These are phyloP conservation scores for Falco berigora DNA, from an alignment of 2,797 vertebrate species.

Conservation along the genomic window DNA sequence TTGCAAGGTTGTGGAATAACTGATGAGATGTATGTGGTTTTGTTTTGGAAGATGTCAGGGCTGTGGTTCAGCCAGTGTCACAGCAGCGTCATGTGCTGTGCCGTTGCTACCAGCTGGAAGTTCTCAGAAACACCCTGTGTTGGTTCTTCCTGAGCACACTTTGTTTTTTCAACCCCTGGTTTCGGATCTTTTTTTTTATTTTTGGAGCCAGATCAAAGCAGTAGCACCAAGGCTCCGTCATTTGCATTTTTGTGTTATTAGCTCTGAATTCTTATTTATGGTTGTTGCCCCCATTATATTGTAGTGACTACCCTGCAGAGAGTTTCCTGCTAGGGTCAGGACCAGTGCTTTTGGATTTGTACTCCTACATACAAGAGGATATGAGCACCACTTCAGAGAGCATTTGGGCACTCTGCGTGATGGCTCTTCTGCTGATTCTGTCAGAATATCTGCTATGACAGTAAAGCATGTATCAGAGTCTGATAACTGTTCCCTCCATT, in stretches of 20 bases:
- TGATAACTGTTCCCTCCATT: not conserved
- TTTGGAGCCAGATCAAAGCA: not conserved
- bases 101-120: conserved; percentile 28
- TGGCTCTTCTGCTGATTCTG: not conserved
- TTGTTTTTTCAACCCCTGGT: not conserved
- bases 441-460: not conserved
- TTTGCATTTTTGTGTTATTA: not conserved
- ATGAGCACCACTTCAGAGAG: not conserved
- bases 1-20: not conserved
- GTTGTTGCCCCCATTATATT: not conserved
- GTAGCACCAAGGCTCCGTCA: not conserved
- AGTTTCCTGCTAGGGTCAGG: not conserved
- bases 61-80: conserved; percentile 19
- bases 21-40: not conserved
- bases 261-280: not conserved
- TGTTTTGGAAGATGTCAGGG: not conserved
- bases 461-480: not conserved
- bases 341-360: not conserved
- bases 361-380: not conserved
- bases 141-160: not conserved
- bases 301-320: not conserved
- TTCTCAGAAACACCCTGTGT: not conserved
- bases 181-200: not conserved
- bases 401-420: not conserved
- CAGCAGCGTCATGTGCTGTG: not conserved